Evolutionary conservation across 2,797 vertebrate genomes (phyloP).

Genomic region (Argentina silus): DNA sequence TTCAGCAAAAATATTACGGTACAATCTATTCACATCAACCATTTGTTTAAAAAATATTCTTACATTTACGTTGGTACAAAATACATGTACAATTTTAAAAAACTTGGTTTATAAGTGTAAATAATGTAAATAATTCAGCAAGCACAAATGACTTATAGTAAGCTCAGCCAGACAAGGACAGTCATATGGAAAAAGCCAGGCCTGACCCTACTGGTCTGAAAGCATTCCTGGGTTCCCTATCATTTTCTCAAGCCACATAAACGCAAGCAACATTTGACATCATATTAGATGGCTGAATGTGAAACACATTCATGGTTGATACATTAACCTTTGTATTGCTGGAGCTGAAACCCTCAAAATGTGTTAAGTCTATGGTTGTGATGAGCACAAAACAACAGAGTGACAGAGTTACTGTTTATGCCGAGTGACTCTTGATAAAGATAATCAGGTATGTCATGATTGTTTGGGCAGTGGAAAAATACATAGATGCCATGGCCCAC

Average conservation of each 20-base stretch:
- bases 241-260: neutral
- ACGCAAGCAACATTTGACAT: neutral
- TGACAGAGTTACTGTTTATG: neutral
- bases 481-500: neutral
- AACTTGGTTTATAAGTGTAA: neutral
- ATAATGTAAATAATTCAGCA: neutral
- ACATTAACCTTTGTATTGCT: neutral
- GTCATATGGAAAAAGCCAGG: conserved; percentile 28
- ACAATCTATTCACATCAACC: neutral
- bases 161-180: conserved; percentile 14
- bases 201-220: neutral
- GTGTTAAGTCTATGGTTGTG: no score
- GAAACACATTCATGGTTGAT: neutral
- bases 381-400: neutral
- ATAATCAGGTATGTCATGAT: neutral
- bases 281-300: neutral
- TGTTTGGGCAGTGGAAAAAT: neutral
- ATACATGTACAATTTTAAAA: neutral
- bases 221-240: neutral
- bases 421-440: neutral
- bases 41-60: neutral
- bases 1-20: no score
- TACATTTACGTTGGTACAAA: neutral
- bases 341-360: neutral
- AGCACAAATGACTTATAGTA: conserved; percentile 21